phyloP scores from a whole-genome alignment of 2,888 invertebrate genomes.

The Helicoverpa assulta region DNA sequence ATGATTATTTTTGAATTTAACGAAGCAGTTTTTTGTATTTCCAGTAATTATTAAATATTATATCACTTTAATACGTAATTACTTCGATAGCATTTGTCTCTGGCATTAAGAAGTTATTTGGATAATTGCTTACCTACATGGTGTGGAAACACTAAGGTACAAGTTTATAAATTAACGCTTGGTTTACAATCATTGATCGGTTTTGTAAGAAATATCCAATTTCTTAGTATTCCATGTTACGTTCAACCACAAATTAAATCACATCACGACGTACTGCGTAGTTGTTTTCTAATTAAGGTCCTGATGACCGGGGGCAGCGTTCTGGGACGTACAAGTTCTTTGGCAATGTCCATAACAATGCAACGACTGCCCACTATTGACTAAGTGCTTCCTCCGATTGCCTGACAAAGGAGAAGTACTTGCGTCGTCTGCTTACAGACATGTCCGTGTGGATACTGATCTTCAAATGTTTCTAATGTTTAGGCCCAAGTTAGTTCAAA shows the following conservation, averaged over 20 bases:
- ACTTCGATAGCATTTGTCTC: too few species aligned
- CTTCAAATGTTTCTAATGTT: neutral
- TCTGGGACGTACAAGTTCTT: neutral
- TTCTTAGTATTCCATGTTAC: too few species aligned
- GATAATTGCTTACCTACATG: too few species aligned
- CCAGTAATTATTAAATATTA: too few species aligned
- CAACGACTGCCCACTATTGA: neutral
- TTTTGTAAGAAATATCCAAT: too few species aligned
- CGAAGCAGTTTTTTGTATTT: neutral
- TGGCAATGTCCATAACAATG: constrained; percentile 3
- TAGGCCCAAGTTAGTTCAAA: neutral
- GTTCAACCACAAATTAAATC: too few species aligned
- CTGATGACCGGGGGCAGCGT: neutral
- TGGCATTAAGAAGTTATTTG: too few species aligned
- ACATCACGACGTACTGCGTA: neutral
- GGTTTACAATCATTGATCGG: too few species aligned
- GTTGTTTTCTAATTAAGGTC: neutral
- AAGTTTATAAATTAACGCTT: too few species aligned
- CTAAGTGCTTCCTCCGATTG: constrained; percentile 5
- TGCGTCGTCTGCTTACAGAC: constrained; percentile 7
- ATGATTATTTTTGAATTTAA: constrained; percentile 22
- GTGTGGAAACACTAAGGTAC: too few species aligned
- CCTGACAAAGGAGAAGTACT: constrained; percentile 10
- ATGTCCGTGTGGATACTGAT: neutral
- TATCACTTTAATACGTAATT: too few species aligned